Evolutionary conservation across 1,140 invertebrate species (phyloP).

Genomic region (Elysia chlorotica): DNA sequence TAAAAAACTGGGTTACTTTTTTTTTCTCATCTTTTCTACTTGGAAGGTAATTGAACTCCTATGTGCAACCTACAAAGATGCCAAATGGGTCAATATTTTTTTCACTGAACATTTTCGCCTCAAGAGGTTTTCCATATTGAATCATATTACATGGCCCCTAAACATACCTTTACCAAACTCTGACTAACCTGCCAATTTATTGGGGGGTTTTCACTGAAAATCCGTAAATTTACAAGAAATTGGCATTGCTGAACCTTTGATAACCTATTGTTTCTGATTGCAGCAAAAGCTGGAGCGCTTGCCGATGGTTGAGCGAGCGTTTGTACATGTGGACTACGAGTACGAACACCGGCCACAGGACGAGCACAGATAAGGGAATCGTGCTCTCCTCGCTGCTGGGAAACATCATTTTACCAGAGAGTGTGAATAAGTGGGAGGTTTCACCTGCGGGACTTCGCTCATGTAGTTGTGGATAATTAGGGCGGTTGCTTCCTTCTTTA

Average conservation of each 20-base stretch:
- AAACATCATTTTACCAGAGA: too few relatives aligned
- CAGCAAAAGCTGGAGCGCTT: slow-evolving; percentile 61
- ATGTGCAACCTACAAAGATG: background rate
- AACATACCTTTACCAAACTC: background rate
- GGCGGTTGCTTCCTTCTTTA: too few relatives aligned
- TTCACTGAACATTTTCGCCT: background rate
- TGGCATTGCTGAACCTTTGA: background rate
- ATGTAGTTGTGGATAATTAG: too few relatives aligned
- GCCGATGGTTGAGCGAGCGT: slow-evolving; percentile 64
- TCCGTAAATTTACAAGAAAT: background rate
- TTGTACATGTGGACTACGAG: slow-evolving; percentile 66
- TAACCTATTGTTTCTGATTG: background rate
- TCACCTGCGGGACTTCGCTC: too few relatives aligned
- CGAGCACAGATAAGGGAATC: too few relatives aligned
- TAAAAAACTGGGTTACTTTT: background rate
- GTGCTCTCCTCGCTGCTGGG: too few relatives aligned
- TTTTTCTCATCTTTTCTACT: background rate
- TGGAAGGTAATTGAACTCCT: background rate
- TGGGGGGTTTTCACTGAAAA: too few relatives aligned
- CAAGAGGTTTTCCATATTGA: background rate
- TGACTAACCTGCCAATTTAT: too few relatives aligned
- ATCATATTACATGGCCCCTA: background rate
- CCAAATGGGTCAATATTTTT: background rate
- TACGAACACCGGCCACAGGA: slow-evolving; percentile 50
- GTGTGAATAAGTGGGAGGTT: too few relatives aligned